Conservation (phyloP, 2,113 vertebrate species). For the Notechis scutatus region DNA sequence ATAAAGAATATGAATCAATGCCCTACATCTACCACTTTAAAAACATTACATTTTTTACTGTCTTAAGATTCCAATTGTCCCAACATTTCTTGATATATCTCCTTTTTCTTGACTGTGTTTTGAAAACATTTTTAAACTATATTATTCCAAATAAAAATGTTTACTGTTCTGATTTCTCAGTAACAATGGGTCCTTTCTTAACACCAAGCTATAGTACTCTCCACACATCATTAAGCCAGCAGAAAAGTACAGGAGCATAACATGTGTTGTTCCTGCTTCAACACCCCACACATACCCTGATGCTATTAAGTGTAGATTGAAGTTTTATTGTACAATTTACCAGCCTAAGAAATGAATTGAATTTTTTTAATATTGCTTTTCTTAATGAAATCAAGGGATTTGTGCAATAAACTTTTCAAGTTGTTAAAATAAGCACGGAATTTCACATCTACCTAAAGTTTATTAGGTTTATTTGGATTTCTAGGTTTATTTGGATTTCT, state of each 20-base stretch:
- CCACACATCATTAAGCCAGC: background rate
- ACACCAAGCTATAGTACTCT: background rate
- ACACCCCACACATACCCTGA: background rate
- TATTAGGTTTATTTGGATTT: background rate
- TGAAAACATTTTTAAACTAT: background rate
- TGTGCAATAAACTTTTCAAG: background rate
- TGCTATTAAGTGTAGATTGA: background rate
- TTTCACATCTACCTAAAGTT: background rate
- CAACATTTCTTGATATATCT: background rate
- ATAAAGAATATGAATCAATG: constrained; percentile 34
- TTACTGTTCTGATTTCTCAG: background rate
- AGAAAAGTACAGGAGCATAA: background rate
- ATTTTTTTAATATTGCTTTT: background rate
- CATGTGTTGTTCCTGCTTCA: background rate
- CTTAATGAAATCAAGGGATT: background rate
- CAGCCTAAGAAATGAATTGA: background rate
- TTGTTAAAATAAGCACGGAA: background rate
- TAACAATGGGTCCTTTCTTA: background rate
- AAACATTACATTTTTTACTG: background rate
- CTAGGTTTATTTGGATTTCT: background rate
- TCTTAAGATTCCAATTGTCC: background rate
- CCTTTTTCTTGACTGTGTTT: background rate
- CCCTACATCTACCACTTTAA: background rate
- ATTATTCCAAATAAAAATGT: background rate
- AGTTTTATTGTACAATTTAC: background rate